Evolutionary conservation across 2,113 vertebrate genomes (phyloP).

Genomic region (Centropristis striata): DNA sequence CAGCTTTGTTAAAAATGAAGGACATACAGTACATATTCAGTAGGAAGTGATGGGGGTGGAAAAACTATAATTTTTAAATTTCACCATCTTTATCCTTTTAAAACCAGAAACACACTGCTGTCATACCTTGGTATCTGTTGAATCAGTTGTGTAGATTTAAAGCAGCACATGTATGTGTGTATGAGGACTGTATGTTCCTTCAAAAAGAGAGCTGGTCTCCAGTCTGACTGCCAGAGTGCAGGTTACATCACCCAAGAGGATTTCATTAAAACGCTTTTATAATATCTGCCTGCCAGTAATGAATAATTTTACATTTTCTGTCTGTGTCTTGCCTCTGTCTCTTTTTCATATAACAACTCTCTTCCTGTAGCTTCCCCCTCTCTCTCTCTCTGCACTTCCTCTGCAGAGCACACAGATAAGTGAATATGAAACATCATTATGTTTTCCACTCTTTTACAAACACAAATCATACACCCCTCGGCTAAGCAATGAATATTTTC

Average conservation of each 20-base stretch:
- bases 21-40: too few species aligned
- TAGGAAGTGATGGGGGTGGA: too few species aligned
- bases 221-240: conserved; percentile 29
- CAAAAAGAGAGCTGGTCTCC: conserved; percentile 12
- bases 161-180: too few species aligned
- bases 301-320: conserved; percentile 13
- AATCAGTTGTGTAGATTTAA: too few species aligned
- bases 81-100: neutral
- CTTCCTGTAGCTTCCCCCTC: conserved; percentile 6
- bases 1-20: neutral
- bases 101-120: neutral
- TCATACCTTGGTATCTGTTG: too few species aligned
- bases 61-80: neutral
- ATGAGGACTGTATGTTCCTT: neutral
- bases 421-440: conserved; percentile 59
- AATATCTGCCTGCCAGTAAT: conserved; percentile 22
- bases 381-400: conserved; percentile 11
- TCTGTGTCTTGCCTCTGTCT: conserved; percentile 13
- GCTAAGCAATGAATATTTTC: conserved; percentile 58
- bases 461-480: conserved; percentile 41
- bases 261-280: conserved; percentile 34
- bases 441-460: conserved; percentile 50
- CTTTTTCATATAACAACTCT: conserved; percentile 8
- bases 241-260: conserved; percentile 8
- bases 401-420: conserved; percentile 44